Conservation (phyloP, 2,888 invertebrate species). For the Dasypogon diadema region DNA sequence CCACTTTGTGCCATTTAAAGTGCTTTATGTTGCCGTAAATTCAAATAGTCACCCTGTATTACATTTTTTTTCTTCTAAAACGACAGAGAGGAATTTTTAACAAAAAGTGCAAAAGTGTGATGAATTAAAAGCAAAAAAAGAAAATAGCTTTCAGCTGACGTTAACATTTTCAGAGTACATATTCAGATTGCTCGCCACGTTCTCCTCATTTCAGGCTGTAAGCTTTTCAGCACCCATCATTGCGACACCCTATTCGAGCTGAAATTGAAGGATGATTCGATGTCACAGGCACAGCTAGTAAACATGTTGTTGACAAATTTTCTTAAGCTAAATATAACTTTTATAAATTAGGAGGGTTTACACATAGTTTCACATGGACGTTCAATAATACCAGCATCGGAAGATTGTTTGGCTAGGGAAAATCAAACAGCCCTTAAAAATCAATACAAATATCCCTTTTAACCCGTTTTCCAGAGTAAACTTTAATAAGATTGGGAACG, state of each 20-base stretch:
- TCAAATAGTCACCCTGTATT: constrained; percentile 40
- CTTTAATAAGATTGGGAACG: not conserved
- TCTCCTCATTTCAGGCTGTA: not conserved
- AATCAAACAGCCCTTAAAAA: not conserved
- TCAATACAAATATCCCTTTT: constrained; percentile 3
- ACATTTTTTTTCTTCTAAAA: not conserved
- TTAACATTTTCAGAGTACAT: not conserved
- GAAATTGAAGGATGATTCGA: constrained; percentile 33
- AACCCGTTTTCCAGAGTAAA: not conserved
- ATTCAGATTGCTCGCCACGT: not conserved
- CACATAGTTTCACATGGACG: no score
- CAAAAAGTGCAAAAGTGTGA: not conserved
- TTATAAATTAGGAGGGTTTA: not conserved
- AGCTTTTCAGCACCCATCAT: not conserved
- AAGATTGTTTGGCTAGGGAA: not conserved
- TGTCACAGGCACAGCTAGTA: constrained; percentile 17
- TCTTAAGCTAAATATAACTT: not conserved
- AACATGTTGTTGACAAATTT: constrained; percentile 5
- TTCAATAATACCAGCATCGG: no score
- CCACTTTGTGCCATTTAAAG: constrained; percentile 25
- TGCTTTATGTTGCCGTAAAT: constrained; percentile 22
- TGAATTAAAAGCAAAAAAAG: constrained; percentile 21
- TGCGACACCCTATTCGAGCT: not conserved
- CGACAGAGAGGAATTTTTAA: not conserved
- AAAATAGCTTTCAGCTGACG: constrained; percentile 4